Percentiles rank a stretch among this genome's conserved stretches.
phyloP scores from a whole-genome alignment of 2,113 vertebrate species.

The Alouatta palliata region DNA sequence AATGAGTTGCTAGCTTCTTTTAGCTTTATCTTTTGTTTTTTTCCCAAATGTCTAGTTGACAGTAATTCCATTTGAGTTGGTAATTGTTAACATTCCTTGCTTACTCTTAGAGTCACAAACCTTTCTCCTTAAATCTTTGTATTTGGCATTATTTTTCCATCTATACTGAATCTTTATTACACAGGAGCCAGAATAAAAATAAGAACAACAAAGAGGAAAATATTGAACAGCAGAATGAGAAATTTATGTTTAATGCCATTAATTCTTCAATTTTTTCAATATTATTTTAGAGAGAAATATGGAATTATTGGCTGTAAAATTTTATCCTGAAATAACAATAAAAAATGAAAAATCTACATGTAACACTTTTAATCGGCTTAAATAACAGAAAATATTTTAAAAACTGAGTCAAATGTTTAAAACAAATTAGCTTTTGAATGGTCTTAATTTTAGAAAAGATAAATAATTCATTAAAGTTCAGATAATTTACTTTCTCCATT shows the following conservation, averaged over 20 bases:
- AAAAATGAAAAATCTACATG: constrained; percentile 13
- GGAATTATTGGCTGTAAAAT: neutral
- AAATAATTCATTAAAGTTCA: constrained; percentile 29
- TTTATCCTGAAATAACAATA: neutral
- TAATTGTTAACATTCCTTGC: neutral
- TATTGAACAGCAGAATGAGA: neutral
- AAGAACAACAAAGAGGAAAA: neutral
- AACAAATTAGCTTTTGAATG: neutral
- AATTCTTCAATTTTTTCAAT: neutral
- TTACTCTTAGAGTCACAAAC: neutral
- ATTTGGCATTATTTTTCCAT: neutral
- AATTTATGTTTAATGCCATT: neutral
- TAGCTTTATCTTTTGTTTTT: neutral
- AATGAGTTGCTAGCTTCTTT: neutral
- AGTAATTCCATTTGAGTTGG: neutral
- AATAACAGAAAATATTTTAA: neutral
- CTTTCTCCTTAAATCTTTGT: neutral
- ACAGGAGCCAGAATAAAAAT: neutral
- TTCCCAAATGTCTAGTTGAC: neutral
- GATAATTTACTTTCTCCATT: neutral
- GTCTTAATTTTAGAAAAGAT: neutral
- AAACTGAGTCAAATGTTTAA: neutral
- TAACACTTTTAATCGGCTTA: neutral
- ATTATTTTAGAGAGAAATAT: neutral
- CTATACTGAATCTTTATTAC: neutral